Evolutionary conservation across 2,797 vertebrate genomes (phyloP), one percentile per base, ranked within the genome.

Genomic region (Mareca penelope): DNA sequence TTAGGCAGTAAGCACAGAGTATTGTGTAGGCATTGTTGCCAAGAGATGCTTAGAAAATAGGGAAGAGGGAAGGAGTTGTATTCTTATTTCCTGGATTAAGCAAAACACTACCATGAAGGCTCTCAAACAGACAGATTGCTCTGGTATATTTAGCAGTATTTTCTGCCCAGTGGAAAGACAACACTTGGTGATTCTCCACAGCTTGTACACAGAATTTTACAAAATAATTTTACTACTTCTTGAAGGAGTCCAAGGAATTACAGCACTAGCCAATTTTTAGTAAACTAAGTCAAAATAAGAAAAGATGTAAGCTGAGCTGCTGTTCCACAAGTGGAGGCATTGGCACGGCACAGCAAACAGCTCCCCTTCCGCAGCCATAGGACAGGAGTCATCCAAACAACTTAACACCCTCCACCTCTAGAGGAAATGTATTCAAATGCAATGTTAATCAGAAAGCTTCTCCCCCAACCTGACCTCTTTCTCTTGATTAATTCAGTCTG

Each of bases 21-120:
- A 64, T 31, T 57, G 23, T 40, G n/a, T 56, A 44, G 77, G 16
- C 33, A 72, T 35, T 76, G 21, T 29, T 89, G 67, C 26, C 26
- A 59, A 42, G 10, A 73, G 56, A 85, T 26, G 15, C 80, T 50
- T 76, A 63, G 39, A 88, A 91, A 87, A 63, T 9, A 55, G 28
- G 15, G 50, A 70, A 31, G 37, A 55, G 15, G 23, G 46, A 83
- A 80, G 16, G 18, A 33, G 42, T 72, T 46, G 6, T 35, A 40
- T 52, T 90, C 31, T 76, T 76, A 69, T 80, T 89, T 85, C 67
- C 82, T 69, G 70, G 52, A 85, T 75, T 80, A 85, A 78, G 37
- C 9, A 89, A 81, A 91, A 85, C n/a, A 35, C 13, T 26, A 31
- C 39, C 39, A 26, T 44, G 21, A 55, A 81, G 37, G 56, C 69